Evolutionary conservation across 2,888 invertebrate species (phyloP), one percentile per base, ranked within the genome.

Genomic region (Nomada goodeniana): DNA sequence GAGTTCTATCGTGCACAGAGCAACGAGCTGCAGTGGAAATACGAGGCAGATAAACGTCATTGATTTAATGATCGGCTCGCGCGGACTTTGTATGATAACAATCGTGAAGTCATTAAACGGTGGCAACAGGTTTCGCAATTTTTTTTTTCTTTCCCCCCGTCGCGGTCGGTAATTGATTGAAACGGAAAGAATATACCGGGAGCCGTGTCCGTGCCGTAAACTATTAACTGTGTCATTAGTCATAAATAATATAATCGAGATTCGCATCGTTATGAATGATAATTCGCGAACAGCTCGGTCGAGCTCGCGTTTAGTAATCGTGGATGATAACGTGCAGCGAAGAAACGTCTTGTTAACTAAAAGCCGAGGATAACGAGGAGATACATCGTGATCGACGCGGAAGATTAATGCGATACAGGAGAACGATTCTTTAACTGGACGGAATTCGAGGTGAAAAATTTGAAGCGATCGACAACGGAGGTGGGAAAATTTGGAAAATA

Each of bases 141-240:
- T 1, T 23, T 23, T 23, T 23, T 23, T 80, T 84, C 82, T 88
- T 80, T 7, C n/a, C 23, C 64, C 55, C 59, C 57, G 57, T 71
- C 57, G 44, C 52, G 42, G 59, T 55, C 57, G 85, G 82, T 86
- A 83, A 88, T 87, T 82, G 86, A 88, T 88, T 80, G 84, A 76
- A 80, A 82, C 75, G 73, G 77, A 81, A 85, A 83, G 87, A 84
- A 85, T 86, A 88, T 83, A 86, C 86, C 72, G 74, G 88, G 74
- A 88, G 88, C 85, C 82, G 83, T 82, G 76, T 82, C 74, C 65
- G 74, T 72, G 86, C 82, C 84, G 77, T 71, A 69, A 69, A 83
- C 82, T 77, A 86, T 88, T 88, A 88, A 85, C 71, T 57, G 61
- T 67, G 65, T 78, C 86, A 85, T 88, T 88, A 88, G 64, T 87